Percentiles rank a stretch among this genome's conserved stretches.
phyloP scores from a whole-genome alignment of 2,113 vertebrate species.

The Pardalotus punctatus region DNA sequence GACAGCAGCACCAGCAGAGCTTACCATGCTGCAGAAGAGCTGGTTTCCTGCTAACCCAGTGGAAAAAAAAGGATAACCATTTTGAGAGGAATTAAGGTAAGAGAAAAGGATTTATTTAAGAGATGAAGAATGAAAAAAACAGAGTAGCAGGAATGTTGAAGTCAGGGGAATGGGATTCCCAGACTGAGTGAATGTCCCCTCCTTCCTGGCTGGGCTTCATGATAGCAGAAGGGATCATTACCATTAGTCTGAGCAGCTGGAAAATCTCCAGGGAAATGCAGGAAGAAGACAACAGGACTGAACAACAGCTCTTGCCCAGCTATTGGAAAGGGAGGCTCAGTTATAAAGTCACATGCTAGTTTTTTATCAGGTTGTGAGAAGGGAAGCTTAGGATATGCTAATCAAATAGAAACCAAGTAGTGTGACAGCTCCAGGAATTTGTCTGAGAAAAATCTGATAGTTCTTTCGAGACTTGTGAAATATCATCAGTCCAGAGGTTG shows the following conservation, averaged over 20 bases:
- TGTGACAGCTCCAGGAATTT: neutral
- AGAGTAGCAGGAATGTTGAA: neutral
- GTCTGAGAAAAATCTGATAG: neutral
- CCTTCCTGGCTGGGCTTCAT: neutral
- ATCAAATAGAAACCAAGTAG: neutral
- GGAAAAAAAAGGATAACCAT: neutral
- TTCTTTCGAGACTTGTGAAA: neutral
- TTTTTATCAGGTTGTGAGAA: neutral
- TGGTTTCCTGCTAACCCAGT: neutral
- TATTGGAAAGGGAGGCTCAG: neutral
- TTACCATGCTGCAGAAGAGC: neutral
- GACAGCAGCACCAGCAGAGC: neutral
- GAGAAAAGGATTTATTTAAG: neutral
- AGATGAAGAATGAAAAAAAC: neutral
- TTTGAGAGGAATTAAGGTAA: neutral
- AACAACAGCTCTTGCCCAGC: neutral
- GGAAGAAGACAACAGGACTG: neutral
- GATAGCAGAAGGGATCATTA: neutral
- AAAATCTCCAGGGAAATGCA: neutral
- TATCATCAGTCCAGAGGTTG: neutral
- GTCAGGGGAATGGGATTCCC: neutral
- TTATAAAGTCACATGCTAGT: neutral
- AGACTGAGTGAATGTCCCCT: neutral
- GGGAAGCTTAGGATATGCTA: neutral
- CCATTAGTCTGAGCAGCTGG: neutral